These are phyloP conservation scores for Caenorhabditis auriculariae DNA, from an alignment of 2,888 invertebrate genomes.

Conservation along the genomic window DNA sequence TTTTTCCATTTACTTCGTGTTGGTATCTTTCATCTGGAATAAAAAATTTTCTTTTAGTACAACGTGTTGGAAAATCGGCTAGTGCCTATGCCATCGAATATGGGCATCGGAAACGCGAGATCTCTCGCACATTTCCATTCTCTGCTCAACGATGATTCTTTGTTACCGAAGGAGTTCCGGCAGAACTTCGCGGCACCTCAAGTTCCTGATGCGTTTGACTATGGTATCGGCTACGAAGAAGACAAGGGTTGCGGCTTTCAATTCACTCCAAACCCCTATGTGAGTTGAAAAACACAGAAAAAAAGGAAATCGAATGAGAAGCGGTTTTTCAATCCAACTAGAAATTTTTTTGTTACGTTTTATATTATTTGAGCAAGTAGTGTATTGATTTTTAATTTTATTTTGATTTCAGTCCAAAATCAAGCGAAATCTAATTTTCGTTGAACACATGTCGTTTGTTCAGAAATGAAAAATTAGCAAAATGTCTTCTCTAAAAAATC, in stretches of 20 bases:
- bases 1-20: background rate
- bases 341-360: too few relatives aligned
- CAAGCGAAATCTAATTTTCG: too few relatives aligned
- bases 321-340: too few relatives aligned
- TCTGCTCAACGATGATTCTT: conserved; percentile 17
- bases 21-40: too few relatives aligned
- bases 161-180: conserved; percentile 16
- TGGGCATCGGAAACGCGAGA: conserved; percentile 45
- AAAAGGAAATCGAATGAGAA: too few relatives aligned
- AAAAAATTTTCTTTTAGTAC: conserved; percentile 39
- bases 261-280: conserved; percentile 41
- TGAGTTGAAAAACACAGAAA: conserved; percentile 9
- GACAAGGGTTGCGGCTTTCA: conserved; percentile 50
- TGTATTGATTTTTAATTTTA: too few relatives aligned
- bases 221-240: conserved; percentile 45
- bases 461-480: too few relatives aligned
- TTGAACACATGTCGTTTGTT: too few relatives aligned
- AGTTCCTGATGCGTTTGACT: conserved; percentile 38
- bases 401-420: too few relatives aligned
- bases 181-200: conserved; percentile 29
- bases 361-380: too few relatives aligned
- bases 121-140: conserved; percentile 42
- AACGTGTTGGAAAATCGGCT: conserved; percentile 41
- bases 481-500: too few relatives aligned
- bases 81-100: conserved; percentile 50